A percentile compares a stretch with the other conserved stretches of the same genome.
Evolutionary conservation across 2,797 vertebrate genomes (phyloP).

Genomic region (Anguilla marmorata): DNA sequence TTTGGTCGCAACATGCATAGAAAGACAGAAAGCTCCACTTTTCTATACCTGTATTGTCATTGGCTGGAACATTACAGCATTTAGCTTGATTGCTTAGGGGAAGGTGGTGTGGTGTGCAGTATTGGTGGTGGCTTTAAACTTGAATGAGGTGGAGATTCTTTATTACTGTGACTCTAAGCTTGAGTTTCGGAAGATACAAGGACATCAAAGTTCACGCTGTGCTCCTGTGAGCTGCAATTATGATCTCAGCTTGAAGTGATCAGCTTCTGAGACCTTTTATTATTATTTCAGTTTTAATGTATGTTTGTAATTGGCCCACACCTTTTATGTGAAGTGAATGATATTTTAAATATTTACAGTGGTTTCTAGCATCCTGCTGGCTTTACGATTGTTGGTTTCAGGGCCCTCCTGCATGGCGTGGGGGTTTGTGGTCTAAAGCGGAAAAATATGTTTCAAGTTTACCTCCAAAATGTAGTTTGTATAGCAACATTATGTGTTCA

Average conservation of each 20-base stretch:
- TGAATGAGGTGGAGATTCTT: conserved; percentile 60
- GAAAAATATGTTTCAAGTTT: background rate
- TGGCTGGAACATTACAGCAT: conserved; percentile 60
- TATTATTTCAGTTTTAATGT: background rate
- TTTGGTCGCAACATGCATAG: conserved; percentile 50
- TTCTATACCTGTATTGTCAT: conserved; percentile 61
- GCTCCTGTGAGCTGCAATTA: conserved; percentile 35
- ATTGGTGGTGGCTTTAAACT: conserved; percentile 52
- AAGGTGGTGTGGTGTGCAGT: conserved; percentile 36
- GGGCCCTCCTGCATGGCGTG: background rate
- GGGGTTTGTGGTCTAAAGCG: background rate
- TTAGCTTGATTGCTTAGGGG: conserved; percentile 60
- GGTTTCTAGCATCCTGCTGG: background rate
- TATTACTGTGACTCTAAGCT: conserved; percentile 46
- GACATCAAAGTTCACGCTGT: conserved; percentile 2
- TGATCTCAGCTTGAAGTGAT: conserved; percentile 31
- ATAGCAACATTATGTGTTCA: background rate
- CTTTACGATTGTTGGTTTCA: background rate
- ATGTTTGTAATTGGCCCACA: background rate
- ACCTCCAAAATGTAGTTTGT: background rate
- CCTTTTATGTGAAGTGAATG: background rate
- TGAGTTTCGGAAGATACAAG: conserved; percentile 45
- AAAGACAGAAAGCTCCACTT: conserved; percentile 37
- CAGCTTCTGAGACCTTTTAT: background rate
- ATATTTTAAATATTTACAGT: background rate